Evolutionary conservation across 2,888 invertebrate species (phyloP), one percentile per base, ranked within the genome.

Genomic region (Hirtodrosophila confusa): DNA sequence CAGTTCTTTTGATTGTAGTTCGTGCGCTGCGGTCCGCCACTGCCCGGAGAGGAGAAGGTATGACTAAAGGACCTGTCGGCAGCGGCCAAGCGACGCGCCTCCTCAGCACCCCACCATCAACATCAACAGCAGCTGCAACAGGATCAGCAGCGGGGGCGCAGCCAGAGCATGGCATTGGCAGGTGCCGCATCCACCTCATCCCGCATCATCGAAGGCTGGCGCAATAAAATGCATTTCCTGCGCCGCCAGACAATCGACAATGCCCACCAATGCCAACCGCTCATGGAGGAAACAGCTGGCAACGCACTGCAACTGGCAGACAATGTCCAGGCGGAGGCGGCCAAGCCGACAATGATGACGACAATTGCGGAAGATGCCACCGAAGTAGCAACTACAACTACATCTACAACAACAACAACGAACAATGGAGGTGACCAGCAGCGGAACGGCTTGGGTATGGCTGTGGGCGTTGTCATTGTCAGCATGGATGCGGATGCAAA

Each of bases 31-130:
- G 90, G 94, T 93, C 91, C 94, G 92, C 91, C 94, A 93, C 87
- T 94, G 89, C 93, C 94, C 80, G 95, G 94, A 85, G 96, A 96
- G 92, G 96, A 96, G 91, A 96, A 95, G 92, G 96, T 96, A 93
- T 96, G 96, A 96, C 95, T 95, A 93, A 93, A 93, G 79, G 93
- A 93, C 43, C 58, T 89, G 79, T 86, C 90, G 77, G 88, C 89
- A 70, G 80, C 90, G 74, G 88, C 85, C 61, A 73, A 87, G 66
- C 80, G 91, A 54, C 90, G 90, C 56, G 89, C 90, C 56, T 91
- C 90, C 63, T 88, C 90, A 62, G 88, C 85, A 11, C 84, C 82
- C 51, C 72, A 72, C n/a, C 80, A 75, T 0, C 79, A 67, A 0
- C 58, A 65, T 17, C 72, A 77, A 23, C 62, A 68, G 10, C 49